Conservation (phyloP, 2,113 vertebrate genomes). For the Coptodon rendalli region DNA sequence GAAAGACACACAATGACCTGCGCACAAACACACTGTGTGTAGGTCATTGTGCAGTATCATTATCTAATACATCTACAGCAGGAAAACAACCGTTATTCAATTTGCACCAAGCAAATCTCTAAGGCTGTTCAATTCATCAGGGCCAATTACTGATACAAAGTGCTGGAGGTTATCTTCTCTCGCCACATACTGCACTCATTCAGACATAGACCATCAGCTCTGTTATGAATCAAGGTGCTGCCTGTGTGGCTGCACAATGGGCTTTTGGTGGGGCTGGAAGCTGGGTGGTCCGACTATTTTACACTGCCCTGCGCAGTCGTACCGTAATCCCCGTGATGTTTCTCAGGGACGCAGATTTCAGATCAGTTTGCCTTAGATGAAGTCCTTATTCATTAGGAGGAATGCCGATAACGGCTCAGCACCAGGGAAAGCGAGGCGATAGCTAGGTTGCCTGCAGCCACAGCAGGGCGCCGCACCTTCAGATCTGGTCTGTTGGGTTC, state of each 20-base stretch:
- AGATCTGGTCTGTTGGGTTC: conserved; percentile 29
- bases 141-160: conserved; percentile 56
- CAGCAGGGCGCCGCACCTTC: conserved; percentile 1
- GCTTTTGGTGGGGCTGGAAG: conserved; percentile 7
- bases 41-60: conserved; percentile 34
- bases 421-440: not conserved
- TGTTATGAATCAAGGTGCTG: conserved; percentile 46
- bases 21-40: not conserved
- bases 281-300: conserved; percentile 43
- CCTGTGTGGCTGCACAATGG: conserved; percentile 42
- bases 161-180: conserved; percentile 58
- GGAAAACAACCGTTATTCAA: conserved; percentile 64
- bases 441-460: not conserved
- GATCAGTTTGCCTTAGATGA: not conserved
- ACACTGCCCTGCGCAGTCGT: not conserved
- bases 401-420: conserved; percentile 18
- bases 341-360: not conserved
- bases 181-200: conserved; percentile 46
- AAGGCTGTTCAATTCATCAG: conserved; percentile 62
- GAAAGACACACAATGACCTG: not conserved
- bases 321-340: not conserved
- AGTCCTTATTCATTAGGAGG: not conserved
- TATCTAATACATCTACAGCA: conserved; percentile 51
- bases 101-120: conserved; percentile 60
- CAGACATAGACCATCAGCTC: conserved; percentile 42